phyloP scores from a whole-genome alignment of 2,113 vertebrate species.

The Vulpes ferrilata region DNA sequence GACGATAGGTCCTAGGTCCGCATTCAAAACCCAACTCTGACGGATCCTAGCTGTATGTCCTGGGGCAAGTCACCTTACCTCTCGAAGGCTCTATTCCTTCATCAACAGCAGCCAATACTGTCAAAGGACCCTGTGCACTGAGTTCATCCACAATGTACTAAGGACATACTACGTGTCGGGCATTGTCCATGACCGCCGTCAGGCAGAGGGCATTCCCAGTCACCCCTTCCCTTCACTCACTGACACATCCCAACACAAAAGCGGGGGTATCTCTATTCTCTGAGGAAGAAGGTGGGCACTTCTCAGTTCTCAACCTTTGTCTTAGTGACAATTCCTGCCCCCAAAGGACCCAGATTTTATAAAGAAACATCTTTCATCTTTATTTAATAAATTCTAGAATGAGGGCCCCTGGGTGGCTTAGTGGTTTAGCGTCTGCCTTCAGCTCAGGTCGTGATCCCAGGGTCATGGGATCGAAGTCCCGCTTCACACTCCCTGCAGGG shows the following conservation, averaged over 20 bases:
- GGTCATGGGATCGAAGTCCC: too few species aligned
- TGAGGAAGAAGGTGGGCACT: not conserved
- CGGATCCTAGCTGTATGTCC: not conserved
- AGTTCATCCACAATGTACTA: not conserved
- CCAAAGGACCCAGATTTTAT: not conserved
- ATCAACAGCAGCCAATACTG: not conserved
- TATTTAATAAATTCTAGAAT: not conserved
- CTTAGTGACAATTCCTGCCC: not conserved
- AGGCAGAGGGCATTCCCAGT: accelerated
- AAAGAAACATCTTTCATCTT: not conserved
- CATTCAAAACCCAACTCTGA: not conserved
- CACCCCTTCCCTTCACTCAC: not conserved
- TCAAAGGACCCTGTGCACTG: not conserved
- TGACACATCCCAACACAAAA: not conserved
- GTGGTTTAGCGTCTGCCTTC: too few species aligned
- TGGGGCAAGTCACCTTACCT: not conserved
- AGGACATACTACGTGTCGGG: not conserved
- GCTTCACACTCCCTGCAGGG: accelerated
- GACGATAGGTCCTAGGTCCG: not conserved
- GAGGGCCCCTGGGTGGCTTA: too few species aligned
- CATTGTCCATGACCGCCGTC: accelerated
- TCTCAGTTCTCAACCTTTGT: not conserved
- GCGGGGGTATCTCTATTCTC: not conserved
- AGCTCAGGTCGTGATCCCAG: too few species aligned
- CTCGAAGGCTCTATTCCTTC: not conserved